A percentile compares a stretch with the other conserved stretches of the same genome.
These are phyloP conservation scores for Danionella dracula DNA, from an alignment of 2,797 vertebrate genomes.

Conservation along the genomic window DNA sequence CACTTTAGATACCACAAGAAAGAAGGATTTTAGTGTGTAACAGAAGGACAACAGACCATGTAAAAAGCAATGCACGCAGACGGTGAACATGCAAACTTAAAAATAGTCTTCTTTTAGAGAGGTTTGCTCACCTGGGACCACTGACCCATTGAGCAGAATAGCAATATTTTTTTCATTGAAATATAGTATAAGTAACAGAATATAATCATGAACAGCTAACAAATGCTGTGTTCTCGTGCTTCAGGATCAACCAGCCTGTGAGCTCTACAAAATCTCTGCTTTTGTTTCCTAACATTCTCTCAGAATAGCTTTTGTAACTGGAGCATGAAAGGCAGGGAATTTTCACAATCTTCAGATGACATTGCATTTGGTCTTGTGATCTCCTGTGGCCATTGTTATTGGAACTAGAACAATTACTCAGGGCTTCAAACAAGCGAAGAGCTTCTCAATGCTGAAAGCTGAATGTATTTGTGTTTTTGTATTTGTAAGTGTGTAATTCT, in stretches of 20 bases:
- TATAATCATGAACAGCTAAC: too few species aligned
- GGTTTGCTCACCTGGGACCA: too few species aligned
- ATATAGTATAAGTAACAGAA: too few species aligned
- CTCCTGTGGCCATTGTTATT: constrained; percentile 3
- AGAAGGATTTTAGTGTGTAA: too few species aligned
- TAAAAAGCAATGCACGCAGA: too few species aligned
- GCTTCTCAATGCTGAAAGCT: neutral
- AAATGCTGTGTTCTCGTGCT: neutral
- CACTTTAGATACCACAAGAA: too few species aligned
- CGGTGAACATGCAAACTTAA: too few species aligned
- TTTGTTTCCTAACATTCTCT: neutral
- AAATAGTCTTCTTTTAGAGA: too few species aligned
- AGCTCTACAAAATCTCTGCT: neutral
- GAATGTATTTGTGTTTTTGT: neutral
- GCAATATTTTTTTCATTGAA: too few species aligned
- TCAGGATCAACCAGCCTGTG: neutral
- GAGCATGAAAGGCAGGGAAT: constrained; percentile 5
- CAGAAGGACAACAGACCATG: too few species aligned
- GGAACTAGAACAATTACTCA: neutral
- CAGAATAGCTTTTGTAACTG: constrained; percentile 3
- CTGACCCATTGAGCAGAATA: too few species aligned
- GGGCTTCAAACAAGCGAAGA: neutral
- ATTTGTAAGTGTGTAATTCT: too few species aligned
- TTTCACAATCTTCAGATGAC: constrained; percentile 10
- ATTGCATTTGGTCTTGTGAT: constrained; percentile 12